Base-by-base conservation (phyloP, 1,140 invertebrate species). In the Euborellia annulipes region DNA sequence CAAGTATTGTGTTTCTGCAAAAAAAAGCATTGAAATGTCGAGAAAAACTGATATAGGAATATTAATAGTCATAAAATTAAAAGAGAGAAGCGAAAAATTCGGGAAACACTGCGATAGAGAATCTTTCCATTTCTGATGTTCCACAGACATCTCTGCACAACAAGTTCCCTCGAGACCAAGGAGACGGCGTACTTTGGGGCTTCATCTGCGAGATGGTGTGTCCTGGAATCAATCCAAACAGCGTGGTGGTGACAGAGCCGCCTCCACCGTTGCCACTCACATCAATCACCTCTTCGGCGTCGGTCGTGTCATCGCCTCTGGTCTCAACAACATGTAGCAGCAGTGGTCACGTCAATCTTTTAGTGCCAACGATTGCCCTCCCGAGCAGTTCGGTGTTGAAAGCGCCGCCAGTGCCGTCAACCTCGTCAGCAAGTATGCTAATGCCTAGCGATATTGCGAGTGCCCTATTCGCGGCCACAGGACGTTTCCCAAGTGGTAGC, bases 121-220 rank as follows among this genome's bases (percentile, higher is more conserved):
- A n/a, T n/a, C n/a, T n/a, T n/a, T n/a, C n/a, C n/a, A n/a, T n/a
- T n/a, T n/a, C n/a, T n/a, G n/a, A 7, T 36, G 23, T 46, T 42
- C 52, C 50, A 14, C 49, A 58, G 54, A 72, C 66, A 38, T 73
- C 75, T 1, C 53, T 78, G 14, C 69, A 71, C 27, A 69, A 75
- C 0, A 78, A 78, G 54, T 78, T 79, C 55, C 76, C 76, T 1
- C 58, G 70, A 13, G 75, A 78, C 49, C 72, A 77, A 55, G 75
- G 67, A 47, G 75, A 78, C 55, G 71, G 70, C 1, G 64, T 71
- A 22, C 50, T 78, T 3, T 79, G 75, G 75, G 70, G 70, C 52
- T 77, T 70, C 50, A 71, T 75, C 41, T 62, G 66, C 34, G 70
- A 73, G 43, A 54, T 75, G 38, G 70, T 71, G 13, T 71, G 66